These are phyloP conservation scores for Sturmia bella DNA, from an alignment of 2,888 invertebrate genomes.

Conservation along the genomic window DNA sequence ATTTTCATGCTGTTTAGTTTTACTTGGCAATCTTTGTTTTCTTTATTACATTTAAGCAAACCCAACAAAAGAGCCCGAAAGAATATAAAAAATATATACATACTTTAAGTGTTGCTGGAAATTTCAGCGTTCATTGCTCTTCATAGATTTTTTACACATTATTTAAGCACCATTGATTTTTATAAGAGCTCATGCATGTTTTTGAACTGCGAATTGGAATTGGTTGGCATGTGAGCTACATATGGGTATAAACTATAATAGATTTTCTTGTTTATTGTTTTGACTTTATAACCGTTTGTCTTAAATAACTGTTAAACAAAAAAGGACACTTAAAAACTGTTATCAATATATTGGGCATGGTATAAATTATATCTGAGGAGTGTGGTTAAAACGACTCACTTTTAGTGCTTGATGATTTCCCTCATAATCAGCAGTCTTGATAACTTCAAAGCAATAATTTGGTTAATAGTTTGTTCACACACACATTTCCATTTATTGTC, in stretches of 20 bases:
- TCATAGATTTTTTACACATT: neutral
- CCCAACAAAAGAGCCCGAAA: constrained; percentile 31
- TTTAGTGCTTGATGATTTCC: too few relatives aligned
- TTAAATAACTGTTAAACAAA: constrained; percentile 3
- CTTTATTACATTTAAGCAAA: constrained; percentile 7
- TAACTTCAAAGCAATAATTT: too few relatives aligned
- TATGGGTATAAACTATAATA: neutral
- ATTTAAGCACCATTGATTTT: constrained; percentile 50
- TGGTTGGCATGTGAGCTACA: neutral
- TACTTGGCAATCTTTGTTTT: too few relatives aligned
- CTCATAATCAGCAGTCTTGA: too few relatives aligned
- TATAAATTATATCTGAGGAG: too few relatives aligned
- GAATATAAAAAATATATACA: neutral
- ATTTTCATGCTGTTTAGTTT: too few relatives aligned
- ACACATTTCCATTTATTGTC: too few relatives aligned
- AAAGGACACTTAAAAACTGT: too few relatives aligned
- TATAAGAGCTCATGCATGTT: constrained; percentile 12
- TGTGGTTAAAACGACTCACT: too few relatives aligned
- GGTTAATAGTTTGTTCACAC: too few relatives aligned
- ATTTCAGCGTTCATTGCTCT: constrained; percentile 22
- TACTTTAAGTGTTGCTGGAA: constrained; percentile 3
- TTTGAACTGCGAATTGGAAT: constrained; percentile 14
- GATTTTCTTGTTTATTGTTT: constrained; percentile 1
- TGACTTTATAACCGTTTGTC: constrained; percentile 1
- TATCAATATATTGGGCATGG: too few relatives aligned